A percentile compares a stretch with the other conserved stretches of the same genome.
phyloP scores from a whole-genome alignment of 2,113 vertebrate species.

The Oreotrochilus melanogaster region DNA sequence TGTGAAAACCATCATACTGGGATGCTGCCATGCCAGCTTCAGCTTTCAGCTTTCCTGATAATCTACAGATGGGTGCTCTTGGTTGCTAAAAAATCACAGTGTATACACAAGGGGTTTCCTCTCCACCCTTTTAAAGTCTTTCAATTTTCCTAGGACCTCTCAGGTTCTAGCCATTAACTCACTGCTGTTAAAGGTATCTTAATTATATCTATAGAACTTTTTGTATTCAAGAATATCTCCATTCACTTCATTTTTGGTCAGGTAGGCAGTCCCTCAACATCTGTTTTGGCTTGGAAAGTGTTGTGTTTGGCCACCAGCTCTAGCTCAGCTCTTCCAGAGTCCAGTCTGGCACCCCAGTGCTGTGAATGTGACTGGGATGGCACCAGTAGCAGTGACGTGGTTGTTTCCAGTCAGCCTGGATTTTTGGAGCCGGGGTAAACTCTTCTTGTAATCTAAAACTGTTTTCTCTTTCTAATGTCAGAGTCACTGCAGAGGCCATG shows the following conservation, averaged over 20 bases:
- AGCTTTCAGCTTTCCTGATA: neutral
- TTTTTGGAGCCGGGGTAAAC: neutral
- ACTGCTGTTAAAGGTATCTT: neutral
- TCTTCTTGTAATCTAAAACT: neutral
- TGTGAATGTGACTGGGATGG: neutral
- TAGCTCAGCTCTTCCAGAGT: neutral
- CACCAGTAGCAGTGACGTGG: neutral
- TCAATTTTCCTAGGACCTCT: neutral
- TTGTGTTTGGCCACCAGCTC: neutral
- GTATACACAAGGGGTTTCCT: neutral
- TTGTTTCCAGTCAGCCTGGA: neutral
- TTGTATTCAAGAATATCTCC: neutral
- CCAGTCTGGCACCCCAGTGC: neutral
- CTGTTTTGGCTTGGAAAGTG: neutral
- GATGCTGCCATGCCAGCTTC: neutral
- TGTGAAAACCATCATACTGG: neutral
- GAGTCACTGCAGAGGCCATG: neutral
- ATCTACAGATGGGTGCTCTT: neutral
- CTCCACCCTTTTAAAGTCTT: neutral
- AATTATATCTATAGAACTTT: neutral
- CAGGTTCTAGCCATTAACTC: neutral
- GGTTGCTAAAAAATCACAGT: neutral
- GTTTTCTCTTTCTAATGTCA: conserved; percentile 14
- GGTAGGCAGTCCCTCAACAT: neutral
- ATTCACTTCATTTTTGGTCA: neutral